Conservation (phyloP, 2,888 invertebrate species). For the Protodeltote pygarga region DNA sequence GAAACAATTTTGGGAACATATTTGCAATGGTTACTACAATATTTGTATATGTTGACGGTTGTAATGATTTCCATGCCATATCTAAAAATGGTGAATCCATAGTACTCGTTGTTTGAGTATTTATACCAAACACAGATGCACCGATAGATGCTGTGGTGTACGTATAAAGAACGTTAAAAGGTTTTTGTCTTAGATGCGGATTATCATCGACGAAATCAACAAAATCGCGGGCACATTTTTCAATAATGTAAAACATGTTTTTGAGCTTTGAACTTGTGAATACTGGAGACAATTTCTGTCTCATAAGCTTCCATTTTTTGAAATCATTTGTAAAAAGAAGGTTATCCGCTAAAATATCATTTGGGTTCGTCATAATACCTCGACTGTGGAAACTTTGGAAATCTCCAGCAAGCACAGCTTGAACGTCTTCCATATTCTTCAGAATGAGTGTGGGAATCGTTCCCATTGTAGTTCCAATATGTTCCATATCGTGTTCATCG, state of each 20-base stretch:
- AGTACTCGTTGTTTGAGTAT: conserved; percentile 62
- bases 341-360: conserved; percentile 67
- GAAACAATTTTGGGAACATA: conserved; percentile 56
- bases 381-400: conserved; percentile 68
- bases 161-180: conserved; percentile 63
- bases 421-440: conserved; percentile 64
- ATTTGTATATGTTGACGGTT: conserved; percentile 49
- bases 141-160: conserved; percentile 70
- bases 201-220: conserved; percentile 55
- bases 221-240: conserved; percentile 67
- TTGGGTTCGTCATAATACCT: conserved; percentile 59
- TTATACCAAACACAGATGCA: conserved; percentile 77
- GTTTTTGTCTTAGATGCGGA: conserved; percentile 47
- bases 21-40: conserved; percentile 48
- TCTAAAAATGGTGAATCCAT: conserved; percentile 72
- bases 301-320: conserved; percentile 68
- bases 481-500: conserved; percentile 52
- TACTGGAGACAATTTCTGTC: conserved; percentile 72
- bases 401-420: conserved; percentile 63
- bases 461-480: conserved; percentile 62
- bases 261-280: conserved; percentile 72
- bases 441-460: conserved; percentile 59
- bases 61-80: conserved; percentile 60
- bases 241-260: conserved; percentile 73
- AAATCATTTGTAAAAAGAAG: conserved; percentile 67